These are phyloP conservation scores for Rhamnusium bicolor DNA, from an alignment of 2,888 invertebrate species.

Conservation along the genomic window DNA sequence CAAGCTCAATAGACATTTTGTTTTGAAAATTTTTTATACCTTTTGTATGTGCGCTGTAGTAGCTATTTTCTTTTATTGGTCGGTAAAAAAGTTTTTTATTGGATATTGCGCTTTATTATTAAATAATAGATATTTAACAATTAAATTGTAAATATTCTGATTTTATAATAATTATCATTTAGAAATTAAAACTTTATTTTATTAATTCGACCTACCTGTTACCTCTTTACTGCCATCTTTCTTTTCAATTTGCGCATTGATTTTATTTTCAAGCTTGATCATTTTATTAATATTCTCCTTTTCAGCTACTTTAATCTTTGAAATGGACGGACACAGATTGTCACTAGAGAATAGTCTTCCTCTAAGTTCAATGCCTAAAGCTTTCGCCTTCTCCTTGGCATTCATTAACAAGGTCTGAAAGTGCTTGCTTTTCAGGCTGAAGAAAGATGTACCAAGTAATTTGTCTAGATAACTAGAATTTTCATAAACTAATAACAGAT, in stretches of 20 bases:
- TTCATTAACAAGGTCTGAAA: conserved; percentile 84
- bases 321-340: conserved; percentile 55
- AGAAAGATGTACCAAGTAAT: conserved; percentile 88
- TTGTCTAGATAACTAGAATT: conserved; percentile 91
- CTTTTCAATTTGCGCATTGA: conserved; percentile 66
- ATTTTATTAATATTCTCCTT: conserved; percentile 69
- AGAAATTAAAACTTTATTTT: too few relatives aligned
- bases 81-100: too few relatives aligned
- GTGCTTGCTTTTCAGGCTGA: conserved; percentile 74
- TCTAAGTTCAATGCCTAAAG: conserved; percentile 82
- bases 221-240: conserved; percentile 59
- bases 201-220: conserved; percentile 60
- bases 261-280: conserved; percentile 67
- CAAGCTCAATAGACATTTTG: too few relatives aligned
- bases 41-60: too few relatives aligned
- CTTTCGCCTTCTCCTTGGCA: conserved; percentile 82
- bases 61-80: too few relatives aligned
- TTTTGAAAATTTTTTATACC: too few relatives aligned
- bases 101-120: too few relatives aligned
- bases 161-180: too few relatives aligned
- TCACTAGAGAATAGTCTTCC: conserved; percentile 66
- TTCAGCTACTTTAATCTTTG: conserved; percentile 66
- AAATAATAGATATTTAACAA: too few relatives aligned
- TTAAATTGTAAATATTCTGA: too few relatives aligned
- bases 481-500: conserved; percentile 86